A percentile compares a stretch with the other conserved stretches of the same genome.
phyloP scores from a whole-genome alignment of 2,113 vertebrate species.

The Telmatochromis sp. region DNA sequence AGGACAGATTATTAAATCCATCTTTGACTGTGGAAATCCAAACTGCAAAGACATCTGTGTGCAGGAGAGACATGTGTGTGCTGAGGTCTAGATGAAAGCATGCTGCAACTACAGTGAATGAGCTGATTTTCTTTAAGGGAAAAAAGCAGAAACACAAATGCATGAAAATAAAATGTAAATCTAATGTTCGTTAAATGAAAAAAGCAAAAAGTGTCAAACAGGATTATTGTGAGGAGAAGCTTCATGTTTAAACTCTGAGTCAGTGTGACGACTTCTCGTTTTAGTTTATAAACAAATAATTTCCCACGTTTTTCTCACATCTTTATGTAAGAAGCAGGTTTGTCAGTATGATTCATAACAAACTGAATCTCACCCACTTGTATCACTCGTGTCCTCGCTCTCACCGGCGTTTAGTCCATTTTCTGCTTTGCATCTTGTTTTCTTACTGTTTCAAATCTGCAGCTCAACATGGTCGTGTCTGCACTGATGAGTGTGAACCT shows the following conservation, averaged over 20 bases:
- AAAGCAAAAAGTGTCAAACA: neutral
- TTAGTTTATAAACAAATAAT: accelerated
- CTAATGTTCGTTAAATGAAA: accelerated
- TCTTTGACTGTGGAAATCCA: constrained; percentile 18
- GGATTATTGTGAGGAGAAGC: neutral
- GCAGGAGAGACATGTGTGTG: neutral
- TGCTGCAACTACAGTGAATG: neutral
- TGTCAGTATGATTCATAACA: neutral
- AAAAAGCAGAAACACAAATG: neutral
- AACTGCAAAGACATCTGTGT: neutral
- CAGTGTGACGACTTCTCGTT: accelerated
- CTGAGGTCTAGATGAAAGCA: neutral
- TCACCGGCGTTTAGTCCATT: accelerated
- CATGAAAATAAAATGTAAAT: accelerated
- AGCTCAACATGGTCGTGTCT: neutral
- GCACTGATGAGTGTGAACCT: neutral
- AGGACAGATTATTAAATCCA: constrained; percentile 44
- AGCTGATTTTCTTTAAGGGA: neutral
- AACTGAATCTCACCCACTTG: neutral
- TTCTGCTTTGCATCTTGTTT: neutral
- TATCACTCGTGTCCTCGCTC: neutral
- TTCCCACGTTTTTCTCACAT: accelerated
- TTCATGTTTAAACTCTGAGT: neutral
- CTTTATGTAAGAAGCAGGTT: neutral
- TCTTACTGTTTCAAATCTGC: neutral